Evolutionary conservation across 2,797 vertebrate genomes (phyloP).

Genomic region (Myripristis murdjan): DNA sequence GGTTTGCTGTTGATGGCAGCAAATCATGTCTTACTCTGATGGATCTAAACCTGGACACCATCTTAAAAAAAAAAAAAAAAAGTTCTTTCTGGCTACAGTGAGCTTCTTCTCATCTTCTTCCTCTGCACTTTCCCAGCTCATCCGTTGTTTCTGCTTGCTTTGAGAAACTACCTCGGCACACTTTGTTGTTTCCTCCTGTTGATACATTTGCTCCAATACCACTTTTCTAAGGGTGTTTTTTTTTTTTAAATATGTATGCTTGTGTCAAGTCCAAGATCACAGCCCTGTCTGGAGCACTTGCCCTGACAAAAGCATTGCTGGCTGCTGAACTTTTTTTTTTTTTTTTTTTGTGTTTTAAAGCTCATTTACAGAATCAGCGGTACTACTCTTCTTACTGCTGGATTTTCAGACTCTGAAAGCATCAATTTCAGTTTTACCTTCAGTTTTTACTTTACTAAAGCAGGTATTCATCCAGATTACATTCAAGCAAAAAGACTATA

Average conservation of each 20-base stretch:
- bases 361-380: background rate
- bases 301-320: slow-evolving; percentile 2
- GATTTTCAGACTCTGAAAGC: no score
- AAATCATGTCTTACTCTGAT: background rate
- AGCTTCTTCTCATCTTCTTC: background rate
- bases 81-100: background rate
- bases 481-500: no score
- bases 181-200: slow-evolving; percentile 3
- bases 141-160: background rate
- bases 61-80: no score
- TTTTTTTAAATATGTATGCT: slow-evolving; percentile 20
- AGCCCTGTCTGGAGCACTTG: slow-evolving; percentile 8
- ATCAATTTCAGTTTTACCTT: no score
- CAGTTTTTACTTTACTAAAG: no score
- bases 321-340: slow-evolving; percentile 27
- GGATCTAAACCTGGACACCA: slow-evolving; percentile 16
- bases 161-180: slow-evolving; percentile 19
- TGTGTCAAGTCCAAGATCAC: background rate
- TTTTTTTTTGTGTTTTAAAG: background rate
- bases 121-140: slow-evolving; percentile 7
- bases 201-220: slow-evolving; percentile 26
- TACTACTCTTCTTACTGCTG: no score
- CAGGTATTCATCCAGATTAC: no score
- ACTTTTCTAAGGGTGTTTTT: slow-evolving; percentile 17
- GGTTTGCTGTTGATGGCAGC: background rate